Base-by-base conservation (phyloP, 2,797 vertebrate genomes). In the Anguilla anguilla region DNA sequence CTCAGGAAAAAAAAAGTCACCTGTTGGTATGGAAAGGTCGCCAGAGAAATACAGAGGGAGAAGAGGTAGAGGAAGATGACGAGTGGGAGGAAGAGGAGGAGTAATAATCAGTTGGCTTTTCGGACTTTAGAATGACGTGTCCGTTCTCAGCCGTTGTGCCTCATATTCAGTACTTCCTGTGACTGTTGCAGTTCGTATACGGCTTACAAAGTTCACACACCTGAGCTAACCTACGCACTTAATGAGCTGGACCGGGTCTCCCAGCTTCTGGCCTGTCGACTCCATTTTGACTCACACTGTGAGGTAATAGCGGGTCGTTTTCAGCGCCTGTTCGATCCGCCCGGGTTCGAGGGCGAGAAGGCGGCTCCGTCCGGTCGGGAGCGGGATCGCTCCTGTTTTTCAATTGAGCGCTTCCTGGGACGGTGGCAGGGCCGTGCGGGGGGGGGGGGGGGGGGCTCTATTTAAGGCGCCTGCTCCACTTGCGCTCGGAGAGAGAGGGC, bases 401-500 rank as follows among this genome's bases (percentile, higher is more conserved):
- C n/a, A 92, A 35, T 35, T 90, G 93, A 90, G 83, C 88, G 87
- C 6, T 57, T 91, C 86, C 59, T 64, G 86, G 90, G 89, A 87
- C 87, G 87, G 85, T 86, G 72, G 53, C 83, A 88, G 85, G 35
- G 1, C 35, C 0, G 35, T 35, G 35, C 35, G 35, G 35, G 35
- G 61, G 83, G 77, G 25, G 39, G 90, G 61, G 51, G 87, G 91
- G 85, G 79, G 5, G 79, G 88, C 72, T 87, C 94, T 96, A 96
- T 96, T 95, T 96, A 94, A 94, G 94, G 94, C 92, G 55, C 86
- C 91, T 95, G 94, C 89, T 96, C 94, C 87, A 96, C 89, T 96
- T 96, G 91, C 93, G 72, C 89, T 91, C 90, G 94, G 89, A 87
- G 92, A 87, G 92, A 69, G 90, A 93, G 84, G 89, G 91, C 89